These are phyloP conservation scores for Chamaedrilus cognettii DNA, from an alignment of 2,888 invertebrate genomes.

Conservation along the genomic window DNA sequence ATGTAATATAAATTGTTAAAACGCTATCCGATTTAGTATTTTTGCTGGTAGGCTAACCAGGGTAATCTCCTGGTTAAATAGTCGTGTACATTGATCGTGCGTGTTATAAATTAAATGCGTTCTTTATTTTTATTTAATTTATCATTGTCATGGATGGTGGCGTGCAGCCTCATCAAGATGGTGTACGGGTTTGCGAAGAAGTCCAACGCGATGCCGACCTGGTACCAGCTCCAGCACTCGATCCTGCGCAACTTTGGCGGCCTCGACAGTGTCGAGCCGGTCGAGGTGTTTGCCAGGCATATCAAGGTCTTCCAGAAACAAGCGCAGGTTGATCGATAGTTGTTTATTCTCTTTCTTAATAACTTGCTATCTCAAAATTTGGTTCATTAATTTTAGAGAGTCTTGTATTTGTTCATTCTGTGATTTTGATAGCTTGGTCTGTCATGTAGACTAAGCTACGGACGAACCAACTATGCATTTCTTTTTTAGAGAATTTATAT, in stretches of 20 bases:
- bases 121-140: too few species aligned
- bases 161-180: slow-evolving; percentile 46
- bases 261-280: slow-evolving; percentile 44
- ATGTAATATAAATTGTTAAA: too few species aligned
- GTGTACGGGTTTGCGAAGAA: slow-evolving; percentile 43
- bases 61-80: too few species aligned
- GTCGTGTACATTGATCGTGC: too few species aligned
- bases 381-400: neutral
- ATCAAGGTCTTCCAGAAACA: slow-evolving; percentile 14
- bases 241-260: slow-evolving; percentile 51
- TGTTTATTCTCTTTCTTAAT: neutral
- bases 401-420: slow-evolving; percentile 36
- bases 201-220: slow-evolving; percentile 35
- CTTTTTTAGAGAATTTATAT: too few species aligned
- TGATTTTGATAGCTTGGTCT: too few species aligned
- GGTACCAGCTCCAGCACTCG: slow-evolving; percentile 43
- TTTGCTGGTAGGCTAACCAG: too few species aligned
- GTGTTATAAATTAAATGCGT: too few species aligned
- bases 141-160: too few species aligned
- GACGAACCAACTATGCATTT: too few species aligned
- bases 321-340: slow-evolving; percentile 10
- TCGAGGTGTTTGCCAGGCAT: slow-evolving; percentile 36
- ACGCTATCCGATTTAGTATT: too few species aligned
- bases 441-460: too few species aligned
- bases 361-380: neutral